phyloP scores from a whole-genome alignment of 1,140 invertebrate species.

The Cyrtorhinus lividipennis region DNA sequence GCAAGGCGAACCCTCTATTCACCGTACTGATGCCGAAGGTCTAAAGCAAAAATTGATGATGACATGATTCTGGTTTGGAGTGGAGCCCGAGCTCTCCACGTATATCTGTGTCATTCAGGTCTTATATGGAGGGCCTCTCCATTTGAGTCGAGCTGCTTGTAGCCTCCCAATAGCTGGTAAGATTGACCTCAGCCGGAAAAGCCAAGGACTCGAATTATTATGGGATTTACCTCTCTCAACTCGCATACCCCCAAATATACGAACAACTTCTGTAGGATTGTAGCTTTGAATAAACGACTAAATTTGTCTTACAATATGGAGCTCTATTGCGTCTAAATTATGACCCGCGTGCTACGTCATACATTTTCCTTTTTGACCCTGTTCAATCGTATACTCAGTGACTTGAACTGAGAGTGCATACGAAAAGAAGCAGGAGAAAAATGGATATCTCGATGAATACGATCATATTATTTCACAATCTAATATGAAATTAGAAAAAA shows the following conservation, averaged over 20 bases:
- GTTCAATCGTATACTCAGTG: too few relatives aligned
- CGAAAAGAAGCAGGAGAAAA: too few relatives aligned
- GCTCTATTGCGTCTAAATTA: too few relatives aligned
- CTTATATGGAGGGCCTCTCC: background rate
- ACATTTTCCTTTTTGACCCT: too few relatives aligned
- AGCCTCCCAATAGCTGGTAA: background rate
- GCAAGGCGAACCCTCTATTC: too few relatives aligned
- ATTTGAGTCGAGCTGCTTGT: background rate
- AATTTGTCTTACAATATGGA: too few relatives aligned
- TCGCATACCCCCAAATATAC: background rate
- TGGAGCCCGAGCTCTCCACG: background rate
- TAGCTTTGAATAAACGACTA: background rate
- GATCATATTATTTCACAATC: too few relatives aligned
- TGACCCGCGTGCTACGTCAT: too few relatives aligned
- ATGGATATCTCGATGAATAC: too few relatives aligned
- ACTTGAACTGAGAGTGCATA: too few relatives aligned
- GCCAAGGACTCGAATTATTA: background rate
- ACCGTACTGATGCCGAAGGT: too few relatives aligned
- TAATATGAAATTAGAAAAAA: too few relatives aligned
- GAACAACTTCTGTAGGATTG: background rate
- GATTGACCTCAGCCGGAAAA: background rate
- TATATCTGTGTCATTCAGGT: background rate
- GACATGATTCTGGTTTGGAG: background rate
- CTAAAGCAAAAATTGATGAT: background rate
- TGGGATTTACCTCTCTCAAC: background rate